These are phyloP conservation scores for Diaphora mendica DNA, from an alignment of 2,888 invertebrate species.

Conservation along the genomic window DNA sequence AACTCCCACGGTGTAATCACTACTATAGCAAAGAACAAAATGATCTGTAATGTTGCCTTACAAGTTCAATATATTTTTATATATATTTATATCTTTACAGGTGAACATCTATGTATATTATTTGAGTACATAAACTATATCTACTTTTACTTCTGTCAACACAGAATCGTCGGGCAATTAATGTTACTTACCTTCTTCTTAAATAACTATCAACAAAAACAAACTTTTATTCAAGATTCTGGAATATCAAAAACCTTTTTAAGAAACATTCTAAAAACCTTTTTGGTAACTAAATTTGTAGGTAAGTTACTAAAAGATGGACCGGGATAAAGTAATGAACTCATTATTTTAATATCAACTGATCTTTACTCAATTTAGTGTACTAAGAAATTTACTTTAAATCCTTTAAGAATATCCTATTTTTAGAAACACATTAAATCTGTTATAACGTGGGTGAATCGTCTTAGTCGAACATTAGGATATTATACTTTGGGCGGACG, in stretches of 20 bases:
- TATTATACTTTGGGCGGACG: background rate
- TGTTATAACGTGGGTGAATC: no score
- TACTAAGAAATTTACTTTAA: background rate
- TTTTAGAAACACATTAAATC: no score
- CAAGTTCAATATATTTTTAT: no score
- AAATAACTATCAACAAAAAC: background rate
- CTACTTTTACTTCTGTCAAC: background rate
- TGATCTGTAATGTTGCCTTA: no score
- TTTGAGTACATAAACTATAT: no score
- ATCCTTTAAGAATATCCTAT: background rate
- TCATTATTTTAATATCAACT: background rate
- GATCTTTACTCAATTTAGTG: background rate
- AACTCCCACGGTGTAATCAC: no score
- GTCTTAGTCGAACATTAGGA: background rate
- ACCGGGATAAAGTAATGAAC: background rate
- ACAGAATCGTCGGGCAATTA: background rate
- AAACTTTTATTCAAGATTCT: background rate
- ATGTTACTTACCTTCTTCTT: background rate
- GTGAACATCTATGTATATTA: no score
- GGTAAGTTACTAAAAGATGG: background rate
- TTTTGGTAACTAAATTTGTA: background rate
- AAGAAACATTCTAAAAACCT: background rate
- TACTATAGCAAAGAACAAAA: no score
- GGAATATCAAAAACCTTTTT: background rate
- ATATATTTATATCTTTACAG: no score